Percentiles rank a stretch among this genome's conserved stretches.
phyloP scores from a whole-genome alignment of 2,113 vertebrate species.

The Rhagologus leucostigma region DNA sequence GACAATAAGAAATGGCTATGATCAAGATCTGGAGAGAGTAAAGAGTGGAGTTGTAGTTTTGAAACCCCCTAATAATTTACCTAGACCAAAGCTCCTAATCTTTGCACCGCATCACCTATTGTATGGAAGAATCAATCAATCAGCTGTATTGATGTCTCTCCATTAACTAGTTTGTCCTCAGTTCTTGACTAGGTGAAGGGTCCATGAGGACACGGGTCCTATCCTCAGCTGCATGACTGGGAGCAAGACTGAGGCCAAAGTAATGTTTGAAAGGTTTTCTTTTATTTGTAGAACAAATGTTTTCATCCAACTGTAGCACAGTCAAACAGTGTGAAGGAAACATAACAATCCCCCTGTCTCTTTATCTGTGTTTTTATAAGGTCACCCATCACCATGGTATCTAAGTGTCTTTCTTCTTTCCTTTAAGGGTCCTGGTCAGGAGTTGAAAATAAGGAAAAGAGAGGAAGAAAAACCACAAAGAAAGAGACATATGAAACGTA shows the following conservation, averaged over 20 bases:
- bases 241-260: not conserved
- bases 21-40: not conserved
- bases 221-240: not conserved
- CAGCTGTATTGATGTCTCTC: not conserved
- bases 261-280: constrained; percentile 22
- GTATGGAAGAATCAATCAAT: not conserved
- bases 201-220: not conserved
- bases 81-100: not conserved
- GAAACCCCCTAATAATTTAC: not conserved
- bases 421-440: constrained; percentile 22
- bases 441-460: constrained; percentile 38
- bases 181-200: not conserved
- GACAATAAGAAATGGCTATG: fast-evolving
- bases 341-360: not conserved
- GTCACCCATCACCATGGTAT: constrained; percentile 40
- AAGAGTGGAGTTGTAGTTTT: not conserved
- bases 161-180: not conserved
- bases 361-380: constrained; percentile 50
- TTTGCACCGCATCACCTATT: not conserved
- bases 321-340: constrained; percentile 10
- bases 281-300: constrained; percentile 55
- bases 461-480: constrained; percentile 35
- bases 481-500: not conserved
- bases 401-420: constrained; percentile 48
- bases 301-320: constrained; percentile 6